Conservation (phyloP, 2,113 vertebrate genomes). For the Pyxicephalus adspersus region DNA sequence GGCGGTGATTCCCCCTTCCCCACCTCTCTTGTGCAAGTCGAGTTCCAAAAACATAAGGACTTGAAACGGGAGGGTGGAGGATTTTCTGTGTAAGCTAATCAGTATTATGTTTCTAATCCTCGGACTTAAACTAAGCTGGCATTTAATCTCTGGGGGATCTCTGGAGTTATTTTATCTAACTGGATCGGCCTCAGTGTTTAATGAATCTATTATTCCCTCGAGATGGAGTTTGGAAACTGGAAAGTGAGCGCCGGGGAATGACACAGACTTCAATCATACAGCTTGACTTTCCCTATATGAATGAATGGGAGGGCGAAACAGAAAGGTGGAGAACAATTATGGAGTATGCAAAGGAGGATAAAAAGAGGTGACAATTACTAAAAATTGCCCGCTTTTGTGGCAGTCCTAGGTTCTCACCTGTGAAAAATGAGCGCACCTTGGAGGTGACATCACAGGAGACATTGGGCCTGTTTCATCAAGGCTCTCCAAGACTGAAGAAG, state of each 20-base stretch:
- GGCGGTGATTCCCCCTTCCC: too few species aligned
- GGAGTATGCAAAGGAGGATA: too few species aligned
- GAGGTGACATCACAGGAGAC: too few species aligned
- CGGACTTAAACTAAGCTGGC: conserved; percentile 60
- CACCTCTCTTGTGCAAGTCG: conserved; percentile 44
- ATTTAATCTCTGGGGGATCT: conserved; percentile 61
- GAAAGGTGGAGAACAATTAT: neutral
- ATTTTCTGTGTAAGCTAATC: conserved; percentile 69
- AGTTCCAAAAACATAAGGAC: conserved; percentile 48
- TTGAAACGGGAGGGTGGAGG: conserved; percentile 47
- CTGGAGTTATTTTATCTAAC: conserved; percentile 67
- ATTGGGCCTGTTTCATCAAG: too few species aligned
- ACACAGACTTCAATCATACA: neutral
- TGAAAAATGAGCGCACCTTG: too few species aligned
- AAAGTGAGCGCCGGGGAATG: neutral
- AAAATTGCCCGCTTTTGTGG: too few species aligned
- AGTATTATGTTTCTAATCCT: conserved; percentile 64
- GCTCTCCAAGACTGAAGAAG: too few species aligned
- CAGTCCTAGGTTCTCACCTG: too few species aligned
- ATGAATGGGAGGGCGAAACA: neutral
- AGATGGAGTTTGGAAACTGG: conserved; percentile 17
- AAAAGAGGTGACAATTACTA: too few species aligned
- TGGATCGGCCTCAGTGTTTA: conserved; percentile 64
- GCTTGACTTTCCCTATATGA: neutral
- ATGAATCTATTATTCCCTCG: conserved; percentile 55